phyloP scores from a whole-genome alignment of 1,140 invertebrate species.

The Eufriesea mexicana region DNA sequence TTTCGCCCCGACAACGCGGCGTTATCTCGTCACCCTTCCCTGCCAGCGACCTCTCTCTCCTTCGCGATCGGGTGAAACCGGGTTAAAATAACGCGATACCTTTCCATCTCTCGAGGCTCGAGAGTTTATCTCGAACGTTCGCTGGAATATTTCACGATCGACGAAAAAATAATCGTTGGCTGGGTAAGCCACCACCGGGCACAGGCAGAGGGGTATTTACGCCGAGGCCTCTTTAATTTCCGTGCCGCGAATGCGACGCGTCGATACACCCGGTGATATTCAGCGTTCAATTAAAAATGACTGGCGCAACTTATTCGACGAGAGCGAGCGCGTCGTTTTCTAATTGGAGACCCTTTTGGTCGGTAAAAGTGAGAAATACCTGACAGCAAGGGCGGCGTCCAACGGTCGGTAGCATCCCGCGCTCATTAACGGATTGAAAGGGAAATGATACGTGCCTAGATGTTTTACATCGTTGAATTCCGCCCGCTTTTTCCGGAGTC shows the following conservation, averaged over 20 bases:
- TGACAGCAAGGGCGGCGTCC: neutral
- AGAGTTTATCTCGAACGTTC: neutral
- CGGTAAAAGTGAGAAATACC: constrained; percentile 29
- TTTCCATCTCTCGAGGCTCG: neutral
- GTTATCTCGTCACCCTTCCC: constrained; percentile 1
- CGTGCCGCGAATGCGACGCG: neutral
- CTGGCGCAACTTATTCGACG: constrained; percentile 30
- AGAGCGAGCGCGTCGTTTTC: constrained; percentile 34
- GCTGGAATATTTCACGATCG: neutral
- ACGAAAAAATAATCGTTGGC: too few relatives aligned
- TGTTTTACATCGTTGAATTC: constrained; percentile 48
- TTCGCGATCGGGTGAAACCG: neutral
- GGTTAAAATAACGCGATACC: neutral
- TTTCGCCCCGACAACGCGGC: neutral
- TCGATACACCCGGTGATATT: constrained; percentile 14
- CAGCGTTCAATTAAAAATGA: constrained; percentile 37
- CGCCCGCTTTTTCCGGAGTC: constrained; percentile 1
- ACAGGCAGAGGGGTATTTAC: neutral
- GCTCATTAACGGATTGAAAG: constrained; percentile 52
- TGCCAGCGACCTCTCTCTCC: too few relatives aligned
- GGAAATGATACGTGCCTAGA: constrained; percentile 45
- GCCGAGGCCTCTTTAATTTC: neutral
- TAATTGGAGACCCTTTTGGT: constrained; percentile 35
- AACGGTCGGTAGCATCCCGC: constrained; percentile 1
- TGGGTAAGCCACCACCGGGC: neutral